These are phyloP conservation scores for Polymixis flavicincta DNA, from an alignment of 2,888 invertebrate genomes.

Conservation along the genomic window DNA sequence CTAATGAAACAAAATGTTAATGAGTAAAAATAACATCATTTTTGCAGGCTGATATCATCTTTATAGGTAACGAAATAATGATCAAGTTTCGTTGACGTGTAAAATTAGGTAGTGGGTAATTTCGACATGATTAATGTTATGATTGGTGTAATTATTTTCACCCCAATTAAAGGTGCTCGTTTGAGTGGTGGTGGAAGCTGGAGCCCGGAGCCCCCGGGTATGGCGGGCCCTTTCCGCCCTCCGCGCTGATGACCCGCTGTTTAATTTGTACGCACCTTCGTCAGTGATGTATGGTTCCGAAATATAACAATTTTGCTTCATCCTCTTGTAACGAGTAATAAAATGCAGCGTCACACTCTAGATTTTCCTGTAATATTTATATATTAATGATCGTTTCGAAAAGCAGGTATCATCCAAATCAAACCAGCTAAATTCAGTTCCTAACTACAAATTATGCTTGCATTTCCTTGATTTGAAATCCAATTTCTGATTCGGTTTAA, in stretches of 20 bases:
- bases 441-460: not conserved
- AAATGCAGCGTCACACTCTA: slow-evolving; percentile 45
- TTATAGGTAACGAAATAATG: slow-evolving; percentile 35
- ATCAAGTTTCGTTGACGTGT: slow-evolving; percentile 38
- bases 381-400: not conserved
- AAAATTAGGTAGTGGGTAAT: slow-evolving; percentile 43
- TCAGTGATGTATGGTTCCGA: slow-evolving; percentile 54
- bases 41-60: slow-evolving; percentile 41
- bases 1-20: slow-evolving; percentile 38
- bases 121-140: slow-evolving; percentile 63
- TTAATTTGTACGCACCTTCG: slow-evolving; percentile 56
- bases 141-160: slow-evolving; percentile 65
- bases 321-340: slow-evolving; percentile 22
- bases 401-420: not conserved
- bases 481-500: not conserved
- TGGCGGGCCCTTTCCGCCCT: slow-evolving; percentile 34
- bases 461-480: slow-evolving; percentile 1
- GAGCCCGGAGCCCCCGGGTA: slow-evolving; percentile 9
- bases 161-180: slow-evolving; percentile 55
- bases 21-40: slow-evolving; percentile 27
- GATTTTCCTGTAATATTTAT: not conserved
- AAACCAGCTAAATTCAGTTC: not conserved
- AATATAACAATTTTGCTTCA: slow-evolving; percentile 47
- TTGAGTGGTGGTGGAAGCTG: slow-evolving; percentile 42
- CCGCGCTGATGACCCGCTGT: slow-evolving; percentile 43